Conservation (phyloP, 2,797 vertebrate genomes). For the Spinus pinus region DNA sequence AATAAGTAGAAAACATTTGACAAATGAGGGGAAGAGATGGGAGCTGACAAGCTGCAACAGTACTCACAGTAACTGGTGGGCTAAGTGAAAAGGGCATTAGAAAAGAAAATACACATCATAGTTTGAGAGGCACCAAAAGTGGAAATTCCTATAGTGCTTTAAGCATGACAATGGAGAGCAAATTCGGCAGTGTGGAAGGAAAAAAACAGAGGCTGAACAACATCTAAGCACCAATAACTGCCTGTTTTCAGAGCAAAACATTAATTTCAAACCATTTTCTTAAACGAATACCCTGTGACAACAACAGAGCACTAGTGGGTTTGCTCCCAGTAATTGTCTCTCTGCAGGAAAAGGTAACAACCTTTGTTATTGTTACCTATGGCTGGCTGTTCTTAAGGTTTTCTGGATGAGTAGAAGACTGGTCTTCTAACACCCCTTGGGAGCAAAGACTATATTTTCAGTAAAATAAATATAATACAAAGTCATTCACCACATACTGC, state of each 20-base stretch:
- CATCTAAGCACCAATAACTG: not conserved
- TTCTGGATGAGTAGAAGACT: not conserved
- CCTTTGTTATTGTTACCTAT: not conserved
- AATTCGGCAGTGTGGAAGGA: not conserved
- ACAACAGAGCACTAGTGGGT: not conserved
- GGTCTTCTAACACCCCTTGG: not conserved
- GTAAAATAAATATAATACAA: not conserved
- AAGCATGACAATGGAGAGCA: not conserved
- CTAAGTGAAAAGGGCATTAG: not conserved
- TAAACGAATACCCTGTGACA: not conserved
- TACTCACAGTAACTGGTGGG: not conserved
- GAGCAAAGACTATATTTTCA: not conserved
- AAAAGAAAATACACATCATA: rapidly evolving
- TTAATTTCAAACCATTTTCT: not conserved
- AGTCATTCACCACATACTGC: not conserved
- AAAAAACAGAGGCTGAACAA: not conserved
- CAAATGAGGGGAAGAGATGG: not conserved
- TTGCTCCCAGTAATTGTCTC: not conserved
- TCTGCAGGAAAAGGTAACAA: not conserved
- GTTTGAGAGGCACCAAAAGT: not conserved
- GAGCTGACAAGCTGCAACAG: not conserved
- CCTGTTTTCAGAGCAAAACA: not conserved
- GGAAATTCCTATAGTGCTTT: not conserved
- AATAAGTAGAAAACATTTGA: not conserved
- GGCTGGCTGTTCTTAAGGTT: not conserved